Percentiles rank a stretch among this genome's conserved stretches.
Evolutionary conservation across 2,113 vertebrate genomes (phyloP).

Genomic region (Centrocercus urophasianus): DNA sequence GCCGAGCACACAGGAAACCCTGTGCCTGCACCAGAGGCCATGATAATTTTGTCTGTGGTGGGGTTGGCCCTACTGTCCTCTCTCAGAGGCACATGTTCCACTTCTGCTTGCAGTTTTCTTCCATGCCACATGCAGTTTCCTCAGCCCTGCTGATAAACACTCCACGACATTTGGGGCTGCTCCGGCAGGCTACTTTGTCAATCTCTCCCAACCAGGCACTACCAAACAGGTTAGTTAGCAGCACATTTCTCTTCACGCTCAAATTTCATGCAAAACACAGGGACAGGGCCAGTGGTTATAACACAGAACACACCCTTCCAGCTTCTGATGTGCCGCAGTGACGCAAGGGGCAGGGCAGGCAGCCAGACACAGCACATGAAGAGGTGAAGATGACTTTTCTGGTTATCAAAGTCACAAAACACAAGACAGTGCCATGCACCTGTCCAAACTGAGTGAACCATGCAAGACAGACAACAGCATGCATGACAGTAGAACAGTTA

Average conservation of each 20-base stretch:
- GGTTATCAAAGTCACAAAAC: slow-evolving; percentile 38
- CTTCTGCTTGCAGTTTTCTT: background rate
- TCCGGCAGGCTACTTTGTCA: background rate
- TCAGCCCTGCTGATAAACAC: background rate
- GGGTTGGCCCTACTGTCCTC: background rate
- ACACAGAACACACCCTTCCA: background rate
- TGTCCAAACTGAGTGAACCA: slow-evolving; percentile 27
- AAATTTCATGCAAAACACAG: slow-evolving; percentile 64
- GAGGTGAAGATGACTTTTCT: background rate
- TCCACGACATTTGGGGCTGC: rapidly evolving
- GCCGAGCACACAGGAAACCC: background rate
- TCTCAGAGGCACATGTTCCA: background rate
- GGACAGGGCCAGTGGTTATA: background rate
- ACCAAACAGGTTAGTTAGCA: background rate
- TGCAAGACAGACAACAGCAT: slow-evolving; percentile 61
- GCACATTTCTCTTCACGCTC: background rate
- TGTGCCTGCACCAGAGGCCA: background rate
- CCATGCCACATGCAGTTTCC: background rate
- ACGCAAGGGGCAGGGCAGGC: background rate
- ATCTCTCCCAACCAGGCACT: background rate
- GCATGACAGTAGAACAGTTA: background rate
- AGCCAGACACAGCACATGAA: background rate
- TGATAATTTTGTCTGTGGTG: rapidly evolving
- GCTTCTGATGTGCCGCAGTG: background rate
- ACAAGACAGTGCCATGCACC: slow-evolving; percentile 63